phyloP scores from a whole-genome alignment of 2,888 invertebrate species.

The Pterostichus niger region DNA sequence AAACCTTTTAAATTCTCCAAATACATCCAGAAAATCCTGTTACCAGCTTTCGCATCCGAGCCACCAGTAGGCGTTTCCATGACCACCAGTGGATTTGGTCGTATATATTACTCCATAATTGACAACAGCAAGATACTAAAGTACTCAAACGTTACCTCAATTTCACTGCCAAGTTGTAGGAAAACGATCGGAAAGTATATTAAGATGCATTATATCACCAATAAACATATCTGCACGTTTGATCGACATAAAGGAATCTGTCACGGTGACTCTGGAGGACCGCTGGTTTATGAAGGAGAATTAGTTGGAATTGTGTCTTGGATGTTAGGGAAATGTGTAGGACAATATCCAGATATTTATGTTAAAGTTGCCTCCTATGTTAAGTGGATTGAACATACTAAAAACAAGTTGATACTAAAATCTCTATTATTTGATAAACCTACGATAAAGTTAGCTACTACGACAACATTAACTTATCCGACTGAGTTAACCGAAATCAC shows the following conservation, averaged over 20 bases:
- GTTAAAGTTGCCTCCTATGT: not conserved
- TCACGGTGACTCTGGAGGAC: not conserved
- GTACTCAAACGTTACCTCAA: not conserved
- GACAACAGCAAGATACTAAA: not conserved
- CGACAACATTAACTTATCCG: too few relatives aligned
- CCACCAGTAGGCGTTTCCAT: not conserved
- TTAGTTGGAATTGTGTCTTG: not conserved
- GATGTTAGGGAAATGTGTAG: not conserved
- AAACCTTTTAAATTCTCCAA: not conserved
- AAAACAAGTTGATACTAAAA: not conserved
- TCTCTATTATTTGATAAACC: too few relatives aligned
- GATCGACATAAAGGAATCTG: not conserved
- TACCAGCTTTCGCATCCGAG: not conserved
- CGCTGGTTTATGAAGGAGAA: not conserved
- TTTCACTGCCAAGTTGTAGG: not conserved
- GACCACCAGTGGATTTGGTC: not conserved
- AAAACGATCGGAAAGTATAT: not conserved
- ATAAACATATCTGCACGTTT: not conserved
- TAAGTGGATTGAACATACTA: not conserved
- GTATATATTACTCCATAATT: not conserved
- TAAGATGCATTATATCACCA: not conserved
- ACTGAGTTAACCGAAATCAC: too few relatives aligned
- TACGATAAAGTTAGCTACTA: too few relatives aligned
- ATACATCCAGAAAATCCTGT: not conserved
- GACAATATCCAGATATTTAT: not conserved